A percentile compares a stretch with the other conserved stretches of the same genome.
phyloP scores from a whole-genome alignment of 2,797 vertebrate genomes.

The Calcarius lapponicus region DNA sequence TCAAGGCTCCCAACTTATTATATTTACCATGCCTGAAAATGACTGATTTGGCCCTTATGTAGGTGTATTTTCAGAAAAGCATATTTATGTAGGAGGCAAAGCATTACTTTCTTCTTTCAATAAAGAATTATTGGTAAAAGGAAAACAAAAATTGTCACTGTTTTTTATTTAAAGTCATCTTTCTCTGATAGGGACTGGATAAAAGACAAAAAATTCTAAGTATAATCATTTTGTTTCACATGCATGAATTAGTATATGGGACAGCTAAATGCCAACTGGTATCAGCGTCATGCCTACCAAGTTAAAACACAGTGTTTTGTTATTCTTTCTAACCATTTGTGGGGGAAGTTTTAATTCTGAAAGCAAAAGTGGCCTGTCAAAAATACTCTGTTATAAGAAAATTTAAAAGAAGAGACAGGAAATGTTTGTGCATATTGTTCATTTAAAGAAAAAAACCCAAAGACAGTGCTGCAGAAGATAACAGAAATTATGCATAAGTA shows the following conservation, averaged over 20 bases:
- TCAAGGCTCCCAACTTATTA: neutral
- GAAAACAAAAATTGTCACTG: neutral
- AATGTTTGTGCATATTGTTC: neutral
- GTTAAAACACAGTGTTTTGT: neutral
- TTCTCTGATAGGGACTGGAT: neutral
- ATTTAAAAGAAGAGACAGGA: neutral
- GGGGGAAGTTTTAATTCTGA: neutral
- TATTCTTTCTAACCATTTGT: conserved; percentile 6
- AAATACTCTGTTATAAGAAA: neutral
- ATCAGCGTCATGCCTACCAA: conserved; percentile 11
- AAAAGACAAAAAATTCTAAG: conserved; percentile 3
- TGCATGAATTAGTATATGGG: conserved; percentile 53
- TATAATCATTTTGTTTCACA: conserved; percentile 29
- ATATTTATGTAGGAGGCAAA: neutral
- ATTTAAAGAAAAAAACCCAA: neutral
- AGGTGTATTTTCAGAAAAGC: neutral
- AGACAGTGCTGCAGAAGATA: conserved; percentile 9
- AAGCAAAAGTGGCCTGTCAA: conserved; percentile 35
- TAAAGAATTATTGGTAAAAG: neutral
- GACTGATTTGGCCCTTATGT: neutral
- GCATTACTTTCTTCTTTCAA: neutral
- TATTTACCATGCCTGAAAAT: neutral
- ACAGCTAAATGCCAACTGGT: conserved; percentile 28
- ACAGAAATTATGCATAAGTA: conserved; percentile 12
- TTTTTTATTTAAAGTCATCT: neutral